phyloP scores from a whole-genome alignment of 1,140 invertebrate species.

The Nymphalis io region DNA sequence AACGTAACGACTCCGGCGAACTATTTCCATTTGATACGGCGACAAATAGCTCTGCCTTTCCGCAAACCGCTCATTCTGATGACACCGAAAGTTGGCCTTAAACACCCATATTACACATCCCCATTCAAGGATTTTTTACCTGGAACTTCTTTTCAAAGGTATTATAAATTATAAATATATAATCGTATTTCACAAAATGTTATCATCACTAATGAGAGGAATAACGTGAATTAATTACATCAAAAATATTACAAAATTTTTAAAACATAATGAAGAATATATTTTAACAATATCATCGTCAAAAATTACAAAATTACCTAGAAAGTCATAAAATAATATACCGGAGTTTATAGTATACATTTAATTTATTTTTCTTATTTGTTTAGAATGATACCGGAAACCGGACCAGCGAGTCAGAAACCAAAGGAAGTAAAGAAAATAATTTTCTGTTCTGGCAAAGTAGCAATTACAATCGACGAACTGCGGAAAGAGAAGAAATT shows the following conservation, averaged over 20 bases:
- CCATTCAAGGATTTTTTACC: constrained; percentile 63
- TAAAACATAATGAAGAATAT: too few relatives aligned
- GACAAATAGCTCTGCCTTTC: constrained; percentile 91
- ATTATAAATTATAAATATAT: neutral
- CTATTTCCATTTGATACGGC: constrained; percentile 91
- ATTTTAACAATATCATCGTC: neutral
- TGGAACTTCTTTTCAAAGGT: constrained; percentile 65
- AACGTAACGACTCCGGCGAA: constrained; percentile 93
- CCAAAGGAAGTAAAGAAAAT: constrained; percentile 85
- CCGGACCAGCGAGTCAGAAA: constrained; percentile 80
- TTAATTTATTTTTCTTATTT: neutral
- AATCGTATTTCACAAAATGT: too few relatives aligned
- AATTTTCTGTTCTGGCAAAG: constrained; percentile 90
- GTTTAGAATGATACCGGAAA: constrained; percentile 81
- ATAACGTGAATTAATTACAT: too few relatives aligned
- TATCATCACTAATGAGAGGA: too few relatives aligned
- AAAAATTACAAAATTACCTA: neutral
- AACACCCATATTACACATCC: constrained; percentile 70
- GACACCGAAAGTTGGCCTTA: constrained; percentile 88
- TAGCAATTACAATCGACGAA: constrained; percentile 91
- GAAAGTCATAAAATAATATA: too few relatives aligned
- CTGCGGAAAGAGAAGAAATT: constrained; percentile 84
- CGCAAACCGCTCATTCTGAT: constrained; percentile 90
- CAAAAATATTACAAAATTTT: too few relatives aligned
- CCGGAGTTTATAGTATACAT: too few relatives aligned